Percentiles rank a stretch among this genome's conserved stretches.
phyloP scores from a whole-genome alignment of 2,888 invertebrate genomes.

The Drosophila silvestris region DNA sequence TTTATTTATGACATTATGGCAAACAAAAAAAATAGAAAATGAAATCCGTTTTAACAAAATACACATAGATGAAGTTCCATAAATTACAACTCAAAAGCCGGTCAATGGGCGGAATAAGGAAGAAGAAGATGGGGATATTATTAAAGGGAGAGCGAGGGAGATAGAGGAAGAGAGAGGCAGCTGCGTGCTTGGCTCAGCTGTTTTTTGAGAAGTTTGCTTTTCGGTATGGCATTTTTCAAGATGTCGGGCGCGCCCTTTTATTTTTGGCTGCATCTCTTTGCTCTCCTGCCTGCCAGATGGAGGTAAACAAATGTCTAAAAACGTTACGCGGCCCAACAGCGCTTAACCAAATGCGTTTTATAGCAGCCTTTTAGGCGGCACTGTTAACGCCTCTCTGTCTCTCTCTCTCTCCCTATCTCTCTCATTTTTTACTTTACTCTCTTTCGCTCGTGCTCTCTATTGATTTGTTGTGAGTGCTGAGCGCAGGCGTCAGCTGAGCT shows the following conservation, averaged over 20 bases:
- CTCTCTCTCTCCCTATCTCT: background rate
- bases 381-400: constrained; percentile 49
- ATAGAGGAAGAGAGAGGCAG: constrained; percentile 1
- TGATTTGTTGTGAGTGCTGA: constrained; percentile 64
- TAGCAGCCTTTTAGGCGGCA: constrained; percentile 66
- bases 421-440: background rate
- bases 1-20: constrained; percentile 39
- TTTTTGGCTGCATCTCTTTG: constrained; percentile 35
- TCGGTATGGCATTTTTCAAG: constrained; percentile 42
- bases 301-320: constrained; percentile 68
- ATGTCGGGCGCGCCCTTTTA: constrained; percentile 70
- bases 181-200: constrained; percentile 38
- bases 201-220: constrained; percentile 36
- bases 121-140: background rate
- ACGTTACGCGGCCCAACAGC: constrained; percentile 39
- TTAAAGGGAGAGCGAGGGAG: background rate
- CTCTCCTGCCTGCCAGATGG: constrained; percentile 21
- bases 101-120: constrained; percentile 4
- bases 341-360: constrained; percentile 36
- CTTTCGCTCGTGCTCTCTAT: constrained; percentile 46
- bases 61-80: constrained; percentile 58
- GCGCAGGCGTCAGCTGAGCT: constrained; percentile 59
- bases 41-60: constrained; percentile 39
- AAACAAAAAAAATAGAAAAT: constrained; percentile 1
- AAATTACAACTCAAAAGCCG: constrained; percentile 59